These are phyloP conservation scores for Anthopleura xanthogrammica DNA, from an alignment of 92 coral and sea anemone genomes.

Conservation along the genomic window DNA sequence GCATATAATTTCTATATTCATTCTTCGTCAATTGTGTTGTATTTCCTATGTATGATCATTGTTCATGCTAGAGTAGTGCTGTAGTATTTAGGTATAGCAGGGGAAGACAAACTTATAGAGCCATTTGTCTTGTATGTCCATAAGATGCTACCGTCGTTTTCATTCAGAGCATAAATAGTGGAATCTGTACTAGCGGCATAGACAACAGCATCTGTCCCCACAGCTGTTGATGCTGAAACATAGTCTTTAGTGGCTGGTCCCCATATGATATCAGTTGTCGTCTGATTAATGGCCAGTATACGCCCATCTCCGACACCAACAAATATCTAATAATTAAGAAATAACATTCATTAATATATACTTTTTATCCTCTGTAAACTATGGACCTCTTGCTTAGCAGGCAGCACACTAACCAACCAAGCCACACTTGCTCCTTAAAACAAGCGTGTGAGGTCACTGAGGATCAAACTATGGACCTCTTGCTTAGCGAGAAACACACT, in stretches of 20 bases:
- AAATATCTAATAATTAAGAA: conserved; percentile 46
- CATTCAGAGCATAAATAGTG: conserved; percentile 65
- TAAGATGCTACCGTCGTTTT: conserved; percentile 67
- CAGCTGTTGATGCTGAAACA: conserved; percentile 64
- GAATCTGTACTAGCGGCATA: conserved; percentile 78
- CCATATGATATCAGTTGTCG: conserved; percentile 70
- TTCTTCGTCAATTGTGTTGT: too few relatives aligned
- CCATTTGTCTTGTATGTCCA: conserved; percentile 85
- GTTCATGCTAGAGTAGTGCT: conserved; percentile 22
- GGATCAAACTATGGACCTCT: not conserved
- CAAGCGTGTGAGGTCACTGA: too few relatives aligned
- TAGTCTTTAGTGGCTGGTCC: conserved; percentile 76
- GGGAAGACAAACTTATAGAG: conserved; percentile 62
- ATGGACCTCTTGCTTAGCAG: not conserved
- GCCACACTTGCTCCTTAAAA: too few relatives aligned
- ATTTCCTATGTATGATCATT: not conserved
- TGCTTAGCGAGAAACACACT: too few relatives aligned
- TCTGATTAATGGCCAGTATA: conserved; percentile 66
- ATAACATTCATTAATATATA: not conserved
- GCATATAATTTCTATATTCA: too few relatives aligned
- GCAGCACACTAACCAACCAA: not conserved
- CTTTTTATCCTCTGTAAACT: too few relatives aligned
- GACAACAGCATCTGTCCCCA: conserved; percentile 64
- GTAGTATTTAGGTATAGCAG: conserved; percentile 47
- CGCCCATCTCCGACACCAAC: conserved; percentile 89